These are phyloP conservation scores for Perizoma affinitatum DNA, from an alignment of 2,888 invertebrate genomes.

Conservation along the genomic window DNA sequence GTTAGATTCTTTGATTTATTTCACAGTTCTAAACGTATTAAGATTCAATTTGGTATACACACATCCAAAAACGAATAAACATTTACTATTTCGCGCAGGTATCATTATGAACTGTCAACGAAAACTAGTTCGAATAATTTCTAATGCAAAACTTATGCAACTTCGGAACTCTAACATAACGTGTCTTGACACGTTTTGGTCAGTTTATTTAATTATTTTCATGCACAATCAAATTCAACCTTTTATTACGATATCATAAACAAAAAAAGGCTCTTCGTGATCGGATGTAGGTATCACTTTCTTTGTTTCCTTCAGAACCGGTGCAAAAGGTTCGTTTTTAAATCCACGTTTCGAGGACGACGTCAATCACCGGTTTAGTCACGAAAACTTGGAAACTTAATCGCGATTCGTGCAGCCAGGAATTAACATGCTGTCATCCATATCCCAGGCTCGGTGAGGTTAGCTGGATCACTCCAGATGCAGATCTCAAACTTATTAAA, in stretches of 20 bases:
- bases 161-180: too few species aligned
- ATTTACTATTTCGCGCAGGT: too few species aligned
- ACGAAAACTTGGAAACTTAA: constrained; percentile 31
- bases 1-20: too few species aligned
- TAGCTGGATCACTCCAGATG: constrained; percentile 14
- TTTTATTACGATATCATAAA: constrained; percentile 11
- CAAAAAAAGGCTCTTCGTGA: constrained; percentile 14
- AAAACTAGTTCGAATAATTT: too few species aligned
- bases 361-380: constrained; percentile 32
- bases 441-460: constrained; percentile 30
- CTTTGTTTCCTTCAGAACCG: constrained; percentile 7
- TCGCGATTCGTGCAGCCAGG: constrained; percentile 49
- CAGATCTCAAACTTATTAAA: too few species aligned
- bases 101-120: too few species aligned
- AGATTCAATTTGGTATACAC: too few species aligned
- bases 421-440: constrained; percentile 57
- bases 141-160: too few species aligned
- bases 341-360: constrained; percentile 36
- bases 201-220: too few species aligned
- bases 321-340: constrained; percentile 14
- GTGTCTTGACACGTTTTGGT: too few species aligned
- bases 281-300: constrained; percentile 13
- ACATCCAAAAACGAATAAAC: not conserved
- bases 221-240: not conserved
- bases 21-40: too few species aligned